phyloP scores from a whole-genome alignment of 2,888 invertebrate species.

The Andrena minutula region DNA sequence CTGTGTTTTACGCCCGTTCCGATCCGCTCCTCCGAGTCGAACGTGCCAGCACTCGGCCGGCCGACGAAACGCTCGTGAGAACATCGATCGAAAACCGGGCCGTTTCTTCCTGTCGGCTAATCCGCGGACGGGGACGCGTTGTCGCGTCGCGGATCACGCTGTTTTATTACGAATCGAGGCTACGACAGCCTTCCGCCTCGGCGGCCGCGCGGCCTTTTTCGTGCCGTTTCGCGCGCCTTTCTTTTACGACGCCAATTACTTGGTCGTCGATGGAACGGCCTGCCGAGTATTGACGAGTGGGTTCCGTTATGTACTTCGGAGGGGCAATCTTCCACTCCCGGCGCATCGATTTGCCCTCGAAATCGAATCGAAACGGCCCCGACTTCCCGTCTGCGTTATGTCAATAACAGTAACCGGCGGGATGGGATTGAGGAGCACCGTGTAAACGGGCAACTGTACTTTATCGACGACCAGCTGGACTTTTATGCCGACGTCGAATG shows the following conservation, averaged over 20 bases:
- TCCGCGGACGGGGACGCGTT: conserved; percentile 51
- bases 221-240: conserved; percentile 53
- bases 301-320: conserved; percentile 65
- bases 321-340: conserved; percentile 58
- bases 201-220: conserved; percentile 43
- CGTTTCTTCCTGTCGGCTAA: conserved; percentile 56
- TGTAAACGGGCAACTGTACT: conserved; percentile 11
- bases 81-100: conserved; percentile 51
- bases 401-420: conserved; percentile 48
- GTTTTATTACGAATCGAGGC: conserved; percentile 62
- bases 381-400: conserved; percentile 40
- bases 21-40: conserved; percentile 36
- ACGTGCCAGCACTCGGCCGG: conserved; percentile 17
- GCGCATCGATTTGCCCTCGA: conserved; percentile 71
- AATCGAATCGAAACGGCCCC: conserved; percentile 62
- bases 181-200: conserved; percentile 13
- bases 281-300: conserved; percentile 64
- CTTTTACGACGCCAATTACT: conserved; percentile 70
- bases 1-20: conserved; percentile 53
- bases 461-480: background rate
- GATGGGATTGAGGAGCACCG: conserved; percentile 5
- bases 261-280: conserved; percentile 61
- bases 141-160: conserved; percentile 36
- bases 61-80: conserved; percentile 53
- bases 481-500: background rate